Percentiles rank a stretch among this genome's conserved stretches.
These are phyloP conservation scores for Alligator mississippiensis DNA, from an alignment of 2,113 vertebrate genomes.

Conservation along the genomic window DNA sequence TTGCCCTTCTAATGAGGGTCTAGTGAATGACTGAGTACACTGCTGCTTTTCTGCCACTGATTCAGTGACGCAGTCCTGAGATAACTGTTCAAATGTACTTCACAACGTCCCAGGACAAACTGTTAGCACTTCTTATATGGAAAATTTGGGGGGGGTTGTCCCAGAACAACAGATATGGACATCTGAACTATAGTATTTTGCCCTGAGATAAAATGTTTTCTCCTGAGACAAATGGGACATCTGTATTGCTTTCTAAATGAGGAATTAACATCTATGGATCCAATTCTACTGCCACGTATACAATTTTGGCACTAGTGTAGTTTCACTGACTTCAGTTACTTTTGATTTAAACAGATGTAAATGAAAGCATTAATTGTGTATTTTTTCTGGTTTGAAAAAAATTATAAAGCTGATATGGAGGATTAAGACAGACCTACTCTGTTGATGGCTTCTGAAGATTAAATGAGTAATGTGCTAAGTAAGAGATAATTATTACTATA, in stretches of 20 bases:
- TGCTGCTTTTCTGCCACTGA: too few species aligned
- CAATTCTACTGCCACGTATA: not conserved
- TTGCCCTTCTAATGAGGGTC: too few species aligned
- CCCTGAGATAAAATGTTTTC: not conserved
- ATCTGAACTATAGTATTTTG: not conserved
- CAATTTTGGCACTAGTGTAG: not conserved
- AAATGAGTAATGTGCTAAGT: not conserved
- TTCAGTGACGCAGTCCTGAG: too few species aligned
- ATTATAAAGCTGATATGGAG: not conserved
- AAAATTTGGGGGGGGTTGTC: too few species aligned
- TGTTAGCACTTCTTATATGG: too few species aligned
- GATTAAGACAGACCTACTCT: not conserved
- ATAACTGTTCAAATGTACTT: too few species aligned
- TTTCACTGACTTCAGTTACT: slow-evolving; percentile 12
- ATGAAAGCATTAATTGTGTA: not conserved
- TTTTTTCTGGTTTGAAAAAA: not conserved
- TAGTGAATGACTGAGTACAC: too few species aligned
- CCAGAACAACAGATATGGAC: too few species aligned
- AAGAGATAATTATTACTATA: not conserved
- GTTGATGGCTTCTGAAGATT: not conserved
- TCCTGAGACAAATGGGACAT: not conserved
- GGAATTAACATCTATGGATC: not conserved
- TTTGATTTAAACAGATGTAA: not conserved
- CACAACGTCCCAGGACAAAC: too few species aligned
- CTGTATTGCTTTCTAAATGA: not conserved